Percentiles rank a stretch among this genome's conserved stretches.
Evolutionary conservation across 2,888 invertebrate genomes (phyloP).

Genomic region (Aproaerema taeniolella): DNA sequence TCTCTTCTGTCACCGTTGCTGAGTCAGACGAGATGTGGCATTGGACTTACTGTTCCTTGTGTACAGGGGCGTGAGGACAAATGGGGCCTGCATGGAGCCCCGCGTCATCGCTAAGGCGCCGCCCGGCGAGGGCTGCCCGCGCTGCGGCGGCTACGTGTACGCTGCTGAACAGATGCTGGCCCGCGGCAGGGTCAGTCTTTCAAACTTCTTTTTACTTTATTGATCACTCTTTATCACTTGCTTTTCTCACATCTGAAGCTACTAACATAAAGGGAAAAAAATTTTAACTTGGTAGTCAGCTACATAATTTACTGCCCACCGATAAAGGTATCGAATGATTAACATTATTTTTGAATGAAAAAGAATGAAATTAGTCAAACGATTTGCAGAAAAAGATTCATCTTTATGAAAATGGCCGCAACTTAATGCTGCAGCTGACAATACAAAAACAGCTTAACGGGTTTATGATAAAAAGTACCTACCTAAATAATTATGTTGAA

Average conservation of each 20-base stretch:
- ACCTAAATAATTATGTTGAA: too few species aligned
- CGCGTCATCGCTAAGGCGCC: slow-evolving; percentile 88
- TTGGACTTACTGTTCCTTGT: slow-evolving; percentile 39
- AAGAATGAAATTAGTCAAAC: too few species aligned
- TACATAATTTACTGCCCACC: too few species aligned
- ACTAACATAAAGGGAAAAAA: too few species aligned
- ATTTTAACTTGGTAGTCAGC: too few species aligned
- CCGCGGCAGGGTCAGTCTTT: slow-evolving; percentile 88
- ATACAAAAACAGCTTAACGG: too few species aligned
- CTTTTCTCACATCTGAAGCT: slow-evolving; percentile 1
- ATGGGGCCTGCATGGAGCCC: slow-evolving; percentile 82
- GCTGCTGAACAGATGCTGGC: slow-evolving; percentile 96
- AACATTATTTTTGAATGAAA: too few species aligned
- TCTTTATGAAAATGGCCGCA: too few species aligned
- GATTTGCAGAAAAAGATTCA: too few species aligned
- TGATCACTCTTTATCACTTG: not conserved
- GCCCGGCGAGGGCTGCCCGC: slow-evolving; percentile 91
- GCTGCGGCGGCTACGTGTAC: slow-evolving; percentile 93
- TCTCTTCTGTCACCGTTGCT: slow-evolving; percentile 67
- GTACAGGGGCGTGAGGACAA: slow-evolving; percentile 69
- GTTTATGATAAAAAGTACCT: too few species aligned
- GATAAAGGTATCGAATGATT: too few species aligned
- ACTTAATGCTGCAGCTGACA: too few species aligned
- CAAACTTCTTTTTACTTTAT: not conserved
- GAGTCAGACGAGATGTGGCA: slow-evolving; percentile 25